A percentile compares a stretch with the other conserved stretches of the same genome.
Conservation (phyloP, 2,113 vertebrate species). For the Poicephalus gulielmi region DNA sequence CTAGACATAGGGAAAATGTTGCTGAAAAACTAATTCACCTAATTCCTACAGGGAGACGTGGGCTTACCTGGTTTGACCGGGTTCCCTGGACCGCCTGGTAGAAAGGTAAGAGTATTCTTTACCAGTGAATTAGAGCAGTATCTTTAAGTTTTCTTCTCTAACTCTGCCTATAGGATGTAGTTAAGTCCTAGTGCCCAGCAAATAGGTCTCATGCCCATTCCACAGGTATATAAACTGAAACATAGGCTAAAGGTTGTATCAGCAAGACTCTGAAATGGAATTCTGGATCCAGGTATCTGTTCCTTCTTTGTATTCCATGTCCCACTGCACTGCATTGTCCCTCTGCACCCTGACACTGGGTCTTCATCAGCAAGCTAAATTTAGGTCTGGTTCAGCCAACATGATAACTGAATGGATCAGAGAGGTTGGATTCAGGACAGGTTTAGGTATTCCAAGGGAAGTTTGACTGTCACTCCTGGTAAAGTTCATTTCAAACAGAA, state of each 20-base stretch:
- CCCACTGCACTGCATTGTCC: neutral
- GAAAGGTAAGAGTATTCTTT: slow-evolving; percentile 81
- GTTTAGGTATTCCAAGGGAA: neutral
- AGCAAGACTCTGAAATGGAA: neutral
- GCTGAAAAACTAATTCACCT: neutral
- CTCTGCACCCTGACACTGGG: neutral
- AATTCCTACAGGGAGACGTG: slow-evolving; percentile 81
- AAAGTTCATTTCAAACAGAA: neutral
- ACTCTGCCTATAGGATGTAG: neutral
- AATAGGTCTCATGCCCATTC: neutral
- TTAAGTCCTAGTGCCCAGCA: neutral
- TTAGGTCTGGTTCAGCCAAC: neutral
- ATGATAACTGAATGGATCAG: neutral
- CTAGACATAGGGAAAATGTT: neutral
- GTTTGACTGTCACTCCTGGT: neutral
- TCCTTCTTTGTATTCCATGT: neutral
- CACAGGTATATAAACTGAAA: neutral
- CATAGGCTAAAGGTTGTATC: neutral
- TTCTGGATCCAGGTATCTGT: neutral
- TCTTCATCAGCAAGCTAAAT: neutral
- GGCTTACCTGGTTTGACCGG: slow-evolving; percentile 87
- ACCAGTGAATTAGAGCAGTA: neutral
- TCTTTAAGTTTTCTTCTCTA: neutral
- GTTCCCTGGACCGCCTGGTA: slow-evolving; percentile 82
- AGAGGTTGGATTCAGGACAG: neutral